These are phyloP conservation scores for Idaea biselata DNA, from an alignment of 2,888 invertebrate species.

Conservation along the genomic window DNA sequence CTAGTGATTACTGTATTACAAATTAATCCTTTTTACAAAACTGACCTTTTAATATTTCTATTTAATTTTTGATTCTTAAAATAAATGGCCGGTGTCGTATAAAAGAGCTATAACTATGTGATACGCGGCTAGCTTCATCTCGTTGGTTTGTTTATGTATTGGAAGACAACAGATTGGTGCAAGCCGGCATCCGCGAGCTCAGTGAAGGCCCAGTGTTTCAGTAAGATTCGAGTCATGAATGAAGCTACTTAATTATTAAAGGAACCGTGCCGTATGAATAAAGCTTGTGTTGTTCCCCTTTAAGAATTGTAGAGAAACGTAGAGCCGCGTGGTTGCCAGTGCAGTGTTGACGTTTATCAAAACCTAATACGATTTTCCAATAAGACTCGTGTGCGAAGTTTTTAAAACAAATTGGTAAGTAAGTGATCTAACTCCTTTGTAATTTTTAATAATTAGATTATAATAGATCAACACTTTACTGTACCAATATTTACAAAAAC, in stretches of 20 bases:
- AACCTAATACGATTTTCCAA: background rate
- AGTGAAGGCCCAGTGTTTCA: slow-evolving; percentile 54
- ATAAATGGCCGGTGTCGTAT: slow-evolving; percentile 4
- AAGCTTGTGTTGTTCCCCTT: slow-evolving; percentile 14
- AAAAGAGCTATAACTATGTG: slow-evolving; percentile 9
- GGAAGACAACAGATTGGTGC: slow-evolving; percentile 76
- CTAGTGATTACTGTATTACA: background rate
- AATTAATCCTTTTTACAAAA: background rate
- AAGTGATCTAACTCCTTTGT: background rate
- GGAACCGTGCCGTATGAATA: slow-evolving; percentile 29
- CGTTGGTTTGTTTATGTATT: slow-evolving; percentile 78
- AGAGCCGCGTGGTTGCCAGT: slow-evolving; percentile 40
- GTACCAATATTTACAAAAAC: no score
- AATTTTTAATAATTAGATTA: background rate
- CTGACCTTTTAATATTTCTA: background rate
- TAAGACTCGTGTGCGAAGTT: slow-evolving; percentile 11
- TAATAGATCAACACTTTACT: no score
- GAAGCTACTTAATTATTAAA: slow-evolving; percentile 47
- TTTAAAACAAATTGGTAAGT: slow-evolving; percentile 21
- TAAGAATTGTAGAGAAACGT: slow-evolving; percentile 23
- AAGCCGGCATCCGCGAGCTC: slow-evolving; percentile 65
- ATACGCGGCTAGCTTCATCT: slow-evolving; percentile 67
- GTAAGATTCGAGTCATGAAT: slow-evolving; percentile 62
- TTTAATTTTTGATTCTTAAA: background rate
- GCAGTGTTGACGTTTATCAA: slow-evolving; percentile 54